Conservation (phyloP, 2,797 vertebrate species). For the Telmatherina bonti region DNA sequence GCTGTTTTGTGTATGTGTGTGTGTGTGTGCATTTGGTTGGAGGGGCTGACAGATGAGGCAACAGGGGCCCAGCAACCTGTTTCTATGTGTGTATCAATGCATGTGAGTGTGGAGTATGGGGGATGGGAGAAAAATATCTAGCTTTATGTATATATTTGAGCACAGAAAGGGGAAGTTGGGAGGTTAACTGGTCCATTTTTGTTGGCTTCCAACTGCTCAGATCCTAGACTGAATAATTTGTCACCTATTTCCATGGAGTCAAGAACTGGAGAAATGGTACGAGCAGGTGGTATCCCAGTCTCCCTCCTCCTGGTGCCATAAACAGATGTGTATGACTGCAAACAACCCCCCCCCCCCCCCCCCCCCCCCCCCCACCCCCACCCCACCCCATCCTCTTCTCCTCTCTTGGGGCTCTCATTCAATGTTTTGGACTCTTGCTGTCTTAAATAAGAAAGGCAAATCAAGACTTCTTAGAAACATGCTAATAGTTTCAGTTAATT, state of each 20-base stretch:
- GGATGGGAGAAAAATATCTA: conserved; percentile 17
- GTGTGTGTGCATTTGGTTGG: conserved; percentile 50
- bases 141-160: conserved; percentile 20
- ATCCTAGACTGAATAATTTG: conserved; percentile 81
- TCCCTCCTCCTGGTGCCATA: conserved; percentile 52
- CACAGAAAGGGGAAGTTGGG: conserved; percentile 58
- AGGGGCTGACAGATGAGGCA: conserved; percentile 80
- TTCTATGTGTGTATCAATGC: conserved; percentile 52
- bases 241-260: conserved; percentile 77
- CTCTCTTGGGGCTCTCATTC: conserved; percentile 54
- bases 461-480: conserved; percentile 52
- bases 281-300: conserved; percentile 77
- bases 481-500: neutral
- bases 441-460: conserved; percentile 63
- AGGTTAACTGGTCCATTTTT: conserved; percentile 67
- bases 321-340: conserved; percentile 76
- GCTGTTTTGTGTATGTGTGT: conserved; percentile 23
- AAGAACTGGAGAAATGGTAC: conserved; percentile 63
- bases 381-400: conserved; percentile 20
- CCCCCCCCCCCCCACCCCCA: conserved; percentile 36
- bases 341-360: conserved; percentile 41
- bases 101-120: conserved; percentile 35
- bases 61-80: conserved; percentile 80
- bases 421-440: conserved; percentile 48
- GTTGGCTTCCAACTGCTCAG: conserved; percentile 61